Base-by-base conservation (phyloP, 2,113 vertebrate species). In the Cryptoleucopteryx plumbea region DNA sequence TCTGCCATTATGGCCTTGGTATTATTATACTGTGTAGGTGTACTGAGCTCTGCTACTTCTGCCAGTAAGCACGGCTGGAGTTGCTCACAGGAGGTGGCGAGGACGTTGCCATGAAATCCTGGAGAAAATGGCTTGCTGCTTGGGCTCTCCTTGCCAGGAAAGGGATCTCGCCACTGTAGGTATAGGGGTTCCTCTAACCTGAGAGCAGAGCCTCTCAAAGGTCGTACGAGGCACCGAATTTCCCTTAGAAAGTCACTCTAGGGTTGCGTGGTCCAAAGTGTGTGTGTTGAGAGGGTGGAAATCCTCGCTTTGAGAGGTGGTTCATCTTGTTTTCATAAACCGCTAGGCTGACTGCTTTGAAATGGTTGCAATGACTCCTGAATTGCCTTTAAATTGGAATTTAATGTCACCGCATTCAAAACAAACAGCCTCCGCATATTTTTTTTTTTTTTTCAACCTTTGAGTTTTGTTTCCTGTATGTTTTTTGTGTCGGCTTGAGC, bases 301-400 rank as follows among this genome's bases (percentile, higher is more conserved):
- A 56, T 48, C 17, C 20, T 42, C 40, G 17, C 55, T 90, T 56
- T 58, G 45, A 48, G 34, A 20, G 16, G 3, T 6, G 8, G 5
- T n/a, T 53, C 16, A 13, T 56, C 38, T 83, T 81, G 11, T 71
- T 81, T 74, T 53, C 68, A 52, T 78, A 71, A 81, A 62, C 34
- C 45, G 25, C 36, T 40, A 40, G 59, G 34, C 53, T 87, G 68
- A 36, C 23, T 81, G 12, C 43, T 71, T 59, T 78, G 68, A 74
- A 84, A 67, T 26, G 38, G n/a, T n/a, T 61, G 31, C 15, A 42
- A 25, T n/a, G 42, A 50, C 20, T 93, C 47, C 43, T 34, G 61
- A 87, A 92, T 75, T 88, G 43, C 22, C 47, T 93, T 82, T 79
- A 90, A 96, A 90, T 62, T 71, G 68, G 19, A 50, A 55, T 87